Evolutionary conservation across 1,140 invertebrate genomes (phyloP), one percentile per base, ranked within the genome.

Genomic region (Ceratina calcarata): DNA sequence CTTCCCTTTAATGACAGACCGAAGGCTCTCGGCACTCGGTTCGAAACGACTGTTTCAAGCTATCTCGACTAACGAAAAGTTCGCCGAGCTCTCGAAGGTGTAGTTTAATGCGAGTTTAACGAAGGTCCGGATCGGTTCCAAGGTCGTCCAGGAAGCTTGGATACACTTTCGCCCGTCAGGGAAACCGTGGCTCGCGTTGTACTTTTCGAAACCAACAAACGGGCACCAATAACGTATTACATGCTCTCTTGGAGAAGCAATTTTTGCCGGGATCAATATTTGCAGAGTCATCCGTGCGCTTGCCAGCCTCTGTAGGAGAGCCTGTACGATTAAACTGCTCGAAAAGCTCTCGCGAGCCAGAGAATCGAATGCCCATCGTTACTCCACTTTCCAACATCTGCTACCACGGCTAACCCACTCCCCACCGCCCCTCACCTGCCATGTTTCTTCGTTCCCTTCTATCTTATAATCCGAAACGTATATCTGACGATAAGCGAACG

Each of bases 221-320:
- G 13, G 7, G 49, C 51, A n/a, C 10, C 24, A 13, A 55, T 55
- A 69, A 55, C 51, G 67, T 12, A 13, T 20, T 57, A 32, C 67
- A 16, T 16, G 67, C 20, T 57, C 51, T 1, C 18, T 18, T 32
- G 27, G 67, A 32, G 32, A 57, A 70, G 67, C 51, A 70, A 70
- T 70, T 70, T 57, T 70, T 70, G 0, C 18, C 6, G 53, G 53
- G 32, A 70, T 32, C 67, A 57, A 70, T 70, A 70, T 70, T 70
- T 57, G 6, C 67, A 20, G 67, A 37, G 55, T 70, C 53, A 32
- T 70, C 18, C 13, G 18, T 15, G 53, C 57, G 55, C 53, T 32
- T 32, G n/a, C 37, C 18, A 57, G 53, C 7, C 18, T 24, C 12
- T 32, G 51, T 22, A 70, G n/a, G 15, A 45, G 37, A 45, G 10